phyloP scores from a whole-genome alignment of 2,888 invertebrate species.

The Synergus laeviventris region DNA sequence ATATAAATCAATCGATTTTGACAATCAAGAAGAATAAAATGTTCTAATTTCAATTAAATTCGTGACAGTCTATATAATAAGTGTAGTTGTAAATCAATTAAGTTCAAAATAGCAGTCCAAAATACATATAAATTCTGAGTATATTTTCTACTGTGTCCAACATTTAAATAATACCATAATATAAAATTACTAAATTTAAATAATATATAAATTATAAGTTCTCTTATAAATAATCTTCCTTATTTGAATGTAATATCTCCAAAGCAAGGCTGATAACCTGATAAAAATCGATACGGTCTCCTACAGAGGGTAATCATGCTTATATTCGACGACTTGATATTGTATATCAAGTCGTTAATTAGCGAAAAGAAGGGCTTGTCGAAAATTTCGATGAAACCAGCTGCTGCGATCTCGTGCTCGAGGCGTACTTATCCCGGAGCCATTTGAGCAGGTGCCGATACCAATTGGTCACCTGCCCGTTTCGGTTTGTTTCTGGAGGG shows the following conservation, averaged over 20 bases:
- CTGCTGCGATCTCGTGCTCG: slow-evolving; percentile 53
- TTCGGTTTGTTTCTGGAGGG: slow-evolving; percentile 45
- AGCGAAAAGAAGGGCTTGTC: slow-evolving; percentile 44
- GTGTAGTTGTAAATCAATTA: too few species aligned
- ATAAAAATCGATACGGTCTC: slow-evolving; percentile 20
- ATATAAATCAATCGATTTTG: too few species aligned
- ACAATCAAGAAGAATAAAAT: too few species aligned
- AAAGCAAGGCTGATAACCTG: neutral
- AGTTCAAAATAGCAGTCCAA: too few species aligned
- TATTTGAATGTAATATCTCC: neutral
- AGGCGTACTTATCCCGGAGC: slow-evolving; percentile 48
- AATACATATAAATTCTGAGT: too few species aligned
- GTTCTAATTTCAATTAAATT: too few species aligned
- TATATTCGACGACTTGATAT: slow-evolving; percentile 40
- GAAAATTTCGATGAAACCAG: slow-evolving; percentile 55
- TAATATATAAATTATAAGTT: neutral
- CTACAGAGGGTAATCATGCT: slow-evolving; percentile 24
- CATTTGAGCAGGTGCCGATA: slow-evolving; percentile 62
- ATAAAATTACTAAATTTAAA: too few species aligned
- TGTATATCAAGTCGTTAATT: slow-evolving; percentile 51
- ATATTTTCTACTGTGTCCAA: too few species aligned
- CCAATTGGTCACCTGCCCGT: slow-evolving; percentile 54
- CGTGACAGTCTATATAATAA: too few species aligned
- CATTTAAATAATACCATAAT: too few species aligned
- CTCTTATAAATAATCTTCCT: neutral